phyloP scores from a whole-genome alignment of 2,888 invertebrate genomes.

The Leptinotarsa peninsularis region DNA sequence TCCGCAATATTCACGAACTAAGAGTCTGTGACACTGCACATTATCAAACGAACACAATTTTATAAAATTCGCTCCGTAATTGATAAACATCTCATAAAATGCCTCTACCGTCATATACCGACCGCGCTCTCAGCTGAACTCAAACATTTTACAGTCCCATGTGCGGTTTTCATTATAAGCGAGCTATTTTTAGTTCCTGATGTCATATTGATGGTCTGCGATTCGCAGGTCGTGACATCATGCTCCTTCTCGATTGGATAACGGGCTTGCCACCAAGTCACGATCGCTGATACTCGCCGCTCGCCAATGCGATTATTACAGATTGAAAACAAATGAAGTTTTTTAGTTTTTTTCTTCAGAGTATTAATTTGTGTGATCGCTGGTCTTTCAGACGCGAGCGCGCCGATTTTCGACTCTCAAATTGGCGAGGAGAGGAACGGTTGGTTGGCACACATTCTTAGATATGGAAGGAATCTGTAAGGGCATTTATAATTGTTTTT shows the following conservation, averaged over 20 bases:
- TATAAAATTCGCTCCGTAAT: constrained; percentile 58
- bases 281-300: constrained; percentile 55
- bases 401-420: constrained; percentile 8
- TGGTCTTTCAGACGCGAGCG: constrained; percentile 22
- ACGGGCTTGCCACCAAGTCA: constrained; percentile 52
- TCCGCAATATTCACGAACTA: constrained; percentile 55
- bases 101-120: constrained; percentile 55
- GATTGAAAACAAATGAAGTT: constrained; percentile 57
- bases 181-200: constrained; percentile 63
- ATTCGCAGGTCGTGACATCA: constrained; percentile 62
- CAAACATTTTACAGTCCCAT: constrained; percentile 62
- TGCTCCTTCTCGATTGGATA: constrained; percentile 54
- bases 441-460: constrained; percentile 25
- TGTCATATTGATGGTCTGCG: constrained; percentile 54
- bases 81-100: constrained; percentile 63
- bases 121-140: constrained; percentile 62
- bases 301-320: constrained; percentile 57
- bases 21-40: constrained; percentile 59
- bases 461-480: constrained; percentile 7
- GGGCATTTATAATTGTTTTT: constrained; percentile 20
- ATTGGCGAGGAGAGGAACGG: constrained; percentile 3
- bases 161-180: constrained; percentile 61
- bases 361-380: constrained; percentile 40
- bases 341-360: constrained; percentile 47
- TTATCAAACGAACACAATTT: constrained; percentile 57